Evolutionary conservation across 2,113 vertebrate species (phyloP).

Genomic region (Tonatia bakeri): DNA sequence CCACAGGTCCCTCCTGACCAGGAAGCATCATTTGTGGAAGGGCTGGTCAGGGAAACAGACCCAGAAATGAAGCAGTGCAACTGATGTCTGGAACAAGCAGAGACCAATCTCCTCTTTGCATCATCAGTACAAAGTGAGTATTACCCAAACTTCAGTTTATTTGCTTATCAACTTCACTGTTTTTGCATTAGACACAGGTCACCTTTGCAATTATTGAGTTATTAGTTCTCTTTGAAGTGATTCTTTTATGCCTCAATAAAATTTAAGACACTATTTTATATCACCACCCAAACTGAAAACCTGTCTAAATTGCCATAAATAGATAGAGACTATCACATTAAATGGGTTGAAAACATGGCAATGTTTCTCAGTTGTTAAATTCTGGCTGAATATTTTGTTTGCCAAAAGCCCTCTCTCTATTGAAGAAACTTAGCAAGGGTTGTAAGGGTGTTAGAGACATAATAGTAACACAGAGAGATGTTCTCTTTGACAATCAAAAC

Average conservation of each 20-base stretch:
- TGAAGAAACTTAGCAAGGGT: not conserved
- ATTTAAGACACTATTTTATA: not conserved
- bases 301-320: not conserved
- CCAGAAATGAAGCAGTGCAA: not conserved
- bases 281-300: not conserved
- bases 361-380: not conserved
- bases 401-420: not conserved
- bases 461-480: not conserved
- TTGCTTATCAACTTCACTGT: fast-evolving
- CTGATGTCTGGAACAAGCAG: fast-evolving
- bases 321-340: not conserved
- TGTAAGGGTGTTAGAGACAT: not conserved
- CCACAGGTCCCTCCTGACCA: not conserved
- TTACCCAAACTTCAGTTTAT: not conserved
- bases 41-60: not conserved
- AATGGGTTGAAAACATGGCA: not conserved
- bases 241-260: not conserved
- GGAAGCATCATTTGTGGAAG: not conserved
- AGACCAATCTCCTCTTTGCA: fast-evolving
- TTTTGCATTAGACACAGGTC: not conserved
- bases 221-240: not conserved
- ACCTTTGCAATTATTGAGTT: not conserved
- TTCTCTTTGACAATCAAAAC: not conserved
- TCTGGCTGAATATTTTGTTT: not conserved
- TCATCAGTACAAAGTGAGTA: fast-evolving